Conservation (phyloP, 2,113 vertebrate species). For the Lepisosteus osseus region DNA sequence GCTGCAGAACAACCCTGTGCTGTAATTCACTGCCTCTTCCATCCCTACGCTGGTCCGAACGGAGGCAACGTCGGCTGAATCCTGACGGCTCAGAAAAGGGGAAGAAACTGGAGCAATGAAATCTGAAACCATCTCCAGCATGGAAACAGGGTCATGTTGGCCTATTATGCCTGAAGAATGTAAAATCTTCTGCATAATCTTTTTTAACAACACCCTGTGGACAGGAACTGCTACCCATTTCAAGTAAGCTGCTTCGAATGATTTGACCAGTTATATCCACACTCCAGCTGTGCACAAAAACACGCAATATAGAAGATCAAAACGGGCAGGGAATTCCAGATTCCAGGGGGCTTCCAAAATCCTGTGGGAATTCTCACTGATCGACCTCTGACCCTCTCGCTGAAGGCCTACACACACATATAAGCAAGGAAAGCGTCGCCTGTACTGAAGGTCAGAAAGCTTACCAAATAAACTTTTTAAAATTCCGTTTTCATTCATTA, state of each 20-base stretch:
- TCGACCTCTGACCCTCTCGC: no score
- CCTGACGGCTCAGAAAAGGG: no score
- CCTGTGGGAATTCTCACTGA: not conserved
- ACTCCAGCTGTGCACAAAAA: not conserved
- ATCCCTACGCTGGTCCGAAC: no score
- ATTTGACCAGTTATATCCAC: constrained; percentile 14
- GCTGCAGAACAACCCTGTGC: no score
- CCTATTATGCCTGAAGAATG: not conserved
- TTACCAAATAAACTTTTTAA: no score
- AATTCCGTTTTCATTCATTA: no score
- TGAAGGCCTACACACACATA: no score
- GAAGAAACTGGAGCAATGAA: not conserved
- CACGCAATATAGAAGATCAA: not conserved
- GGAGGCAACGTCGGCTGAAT: no score
- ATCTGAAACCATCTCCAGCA: not conserved
- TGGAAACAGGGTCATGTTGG: not conserved
- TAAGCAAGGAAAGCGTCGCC: no score
- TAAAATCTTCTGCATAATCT: not conserved
- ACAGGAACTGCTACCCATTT: not conserved
- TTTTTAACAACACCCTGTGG: constrained; percentile 6
- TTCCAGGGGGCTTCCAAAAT: not conserved
- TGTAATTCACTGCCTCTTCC: no score
- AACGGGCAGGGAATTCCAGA: not conserved
- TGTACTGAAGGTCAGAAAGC: no score
- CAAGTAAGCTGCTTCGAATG: not conserved